A percentile compares a stretch with the other conserved stretches of the same genome.
Evolutionary conservation across 2,888 invertebrate genomes (phyloP).

Genomic region (Nemapogon koenigi): DNA sequence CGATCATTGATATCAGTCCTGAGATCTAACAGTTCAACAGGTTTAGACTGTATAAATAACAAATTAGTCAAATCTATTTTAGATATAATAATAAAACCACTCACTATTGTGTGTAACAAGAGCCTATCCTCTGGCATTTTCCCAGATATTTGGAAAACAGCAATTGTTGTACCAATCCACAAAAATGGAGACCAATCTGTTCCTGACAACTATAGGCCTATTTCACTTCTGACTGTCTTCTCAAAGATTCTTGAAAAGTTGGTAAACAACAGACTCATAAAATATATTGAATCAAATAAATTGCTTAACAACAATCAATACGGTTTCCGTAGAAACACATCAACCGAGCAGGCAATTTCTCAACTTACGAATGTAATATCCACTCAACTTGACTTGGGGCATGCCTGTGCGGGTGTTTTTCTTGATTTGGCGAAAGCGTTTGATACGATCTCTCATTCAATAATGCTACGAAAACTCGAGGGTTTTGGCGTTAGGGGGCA

Average conservation of each 20-base stretch:
- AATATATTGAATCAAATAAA: constrained; percentile 11
- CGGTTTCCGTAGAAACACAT: constrained; percentile 6
- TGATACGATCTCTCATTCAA: constrained; percentile 13
- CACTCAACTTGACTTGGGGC: not conserved
- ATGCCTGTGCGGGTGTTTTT: constrained; percentile 7
- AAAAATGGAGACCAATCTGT: constrained; percentile 1
- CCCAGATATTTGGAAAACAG: constrained; percentile 4
- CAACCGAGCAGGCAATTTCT: constrained; percentile 5
- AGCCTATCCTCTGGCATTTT: constrained; percentile 5
- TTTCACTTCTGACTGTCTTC: constrained; percentile 5
- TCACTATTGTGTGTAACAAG: constrained; percentile 1
- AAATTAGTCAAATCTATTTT: not conserved
- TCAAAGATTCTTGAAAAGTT: constrained; percentile 11
- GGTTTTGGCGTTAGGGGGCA: constrained; percentile 13
- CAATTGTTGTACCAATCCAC: constrained; percentile 5
- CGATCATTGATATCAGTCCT: not conserved
- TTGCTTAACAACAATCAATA: constrained; percentile 3
- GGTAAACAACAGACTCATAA: constrained; percentile 5
- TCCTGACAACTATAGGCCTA: constrained; percentile 8
- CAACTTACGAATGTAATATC: not conserved
- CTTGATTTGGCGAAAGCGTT: constrained; percentile 11
- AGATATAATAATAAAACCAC: not conserved
- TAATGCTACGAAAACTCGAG: constrained; percentile 14
- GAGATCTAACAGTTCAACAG: not conserved
- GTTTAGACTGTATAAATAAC: not conserved